Percentiles rank a stretch among this genome's conserved stretches.
These are phyloP conservation scores for Pyrrhopygopsis socrates DNA, from an alignment of 2,888 invertebrate genomes.

Conservation along the genomic window DNA sequence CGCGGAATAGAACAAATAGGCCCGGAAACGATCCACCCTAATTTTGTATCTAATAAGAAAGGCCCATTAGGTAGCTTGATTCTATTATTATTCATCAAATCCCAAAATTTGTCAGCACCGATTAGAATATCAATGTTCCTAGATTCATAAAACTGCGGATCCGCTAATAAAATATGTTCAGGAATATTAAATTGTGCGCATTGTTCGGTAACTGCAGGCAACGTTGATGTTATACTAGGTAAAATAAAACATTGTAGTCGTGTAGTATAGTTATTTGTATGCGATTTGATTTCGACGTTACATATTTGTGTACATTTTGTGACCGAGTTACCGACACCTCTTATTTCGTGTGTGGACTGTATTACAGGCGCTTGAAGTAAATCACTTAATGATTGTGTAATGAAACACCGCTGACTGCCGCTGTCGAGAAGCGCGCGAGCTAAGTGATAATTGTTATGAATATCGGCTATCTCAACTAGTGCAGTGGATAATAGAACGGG, in stretches of 20 bases:
- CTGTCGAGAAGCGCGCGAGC: conserved; percentile 73
- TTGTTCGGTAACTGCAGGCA: neutral
- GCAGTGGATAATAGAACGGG: conserved; percentile 78
- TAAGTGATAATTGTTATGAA: conserved; percentile 45
- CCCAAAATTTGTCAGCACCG: conserved; percentile 77
- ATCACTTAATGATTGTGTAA: conserved; percentile 65
- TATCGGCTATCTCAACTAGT: conserved; percentile 64
- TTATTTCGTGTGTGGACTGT: conserved; percentile 80
- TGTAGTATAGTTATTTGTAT: neutral
- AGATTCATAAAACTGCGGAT: conserved; percentile 45
- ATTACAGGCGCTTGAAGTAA: conserved; percentile 58
- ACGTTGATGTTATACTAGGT: conserved; percentile 22
- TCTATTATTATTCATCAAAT: conserved; percentile 58
- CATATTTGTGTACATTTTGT: conserved; percentile 67
- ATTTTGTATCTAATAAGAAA: conserved; percentile 70
- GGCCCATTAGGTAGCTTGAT: conserved; percentile 73
- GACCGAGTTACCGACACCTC: conserved; percentile 70
- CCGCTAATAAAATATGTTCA: conserved; percentile 49
- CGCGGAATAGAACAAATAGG: conserved; percentile 40
- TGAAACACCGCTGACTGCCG: conserved; percentile 79
- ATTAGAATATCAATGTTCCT: conserved; percentile 65
- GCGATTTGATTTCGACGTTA: conserved; percentile 64
- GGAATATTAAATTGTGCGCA: conserved; percentile 32
- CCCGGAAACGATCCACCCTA: conserved; percentile 82
- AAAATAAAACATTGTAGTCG: conserved; percentile 43